Base-by-base conservation (phyloP, 2,888 invertebrate species). In the Torymus texanus region DNA sequence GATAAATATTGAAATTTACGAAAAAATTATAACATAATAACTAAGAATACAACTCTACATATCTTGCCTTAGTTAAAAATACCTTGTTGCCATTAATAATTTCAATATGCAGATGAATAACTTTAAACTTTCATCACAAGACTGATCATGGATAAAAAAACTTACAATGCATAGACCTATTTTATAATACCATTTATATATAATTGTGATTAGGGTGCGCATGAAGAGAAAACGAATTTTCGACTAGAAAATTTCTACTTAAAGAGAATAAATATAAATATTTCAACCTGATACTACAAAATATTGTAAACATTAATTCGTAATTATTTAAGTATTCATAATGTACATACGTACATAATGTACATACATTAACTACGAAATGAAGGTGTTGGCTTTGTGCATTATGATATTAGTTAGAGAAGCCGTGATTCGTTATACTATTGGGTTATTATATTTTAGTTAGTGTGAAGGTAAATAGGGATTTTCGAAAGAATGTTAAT, bases 351-450 rank as follows among this genome's bases (percentile, higher is more conserved):
- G n/a, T n/a, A n/a, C 56, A 59, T 70, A 58, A 70, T 50, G 58
- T 59, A 18, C 58, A 58, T 8, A 41, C 5, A 41, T 41, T 8
- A 8, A 41, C 58, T 14, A 13, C 50, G 58, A 58, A 18, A 18
- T 59, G 50, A 70, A 59, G 70, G 70, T 50, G 58, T 58, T 70
- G 70, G 58, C 41, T 58, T 70, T 70, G 12, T 70, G 59, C 70
- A 70, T 70, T 58, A 18, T 70, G 58, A 41, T 41, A 41, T 41
- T 41, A 41, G 8, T 41, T 41, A 41, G 10, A 41, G 41, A 41
- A 41, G 41, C 5, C 41, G 10, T 41, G 41, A 41, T 41, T 41
- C 41, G 41, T 41, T 41, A 41, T 41, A 41, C 41, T 41, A 41
- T 41, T 41, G 41, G 41, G 41, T 41, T 41, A 41, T 8, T 41